Evolutionary conservation across 92 coral and sea anemone genomes (phyloP).

Genomic region (Muricea muricata): DNA sequence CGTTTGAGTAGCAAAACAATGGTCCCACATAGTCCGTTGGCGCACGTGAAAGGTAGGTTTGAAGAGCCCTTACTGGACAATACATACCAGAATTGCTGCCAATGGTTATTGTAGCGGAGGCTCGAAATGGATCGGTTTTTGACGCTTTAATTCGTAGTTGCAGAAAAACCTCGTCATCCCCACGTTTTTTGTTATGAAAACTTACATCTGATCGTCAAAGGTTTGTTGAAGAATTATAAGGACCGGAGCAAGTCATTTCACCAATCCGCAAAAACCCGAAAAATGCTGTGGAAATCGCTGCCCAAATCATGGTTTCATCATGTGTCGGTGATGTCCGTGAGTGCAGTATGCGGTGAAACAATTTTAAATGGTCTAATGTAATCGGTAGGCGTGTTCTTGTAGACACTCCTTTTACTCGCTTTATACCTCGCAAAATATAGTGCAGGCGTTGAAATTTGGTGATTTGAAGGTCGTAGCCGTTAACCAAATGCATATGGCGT

Average conservation of each 20-base stretch:
- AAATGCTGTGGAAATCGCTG: conserved; percentile 48
- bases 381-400: conserved; percentile 43
- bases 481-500: conserved; percentile 47
- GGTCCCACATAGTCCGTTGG: conserved; percentile 6
- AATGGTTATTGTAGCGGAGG: conserved; percentile 41
- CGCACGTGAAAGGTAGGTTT: conserved; percentile 14
- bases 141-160: conserved; percentile 31
- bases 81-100: conserved; percentile 8
- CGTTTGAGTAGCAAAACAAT: neutral
- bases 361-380: conserved; percentile 29
- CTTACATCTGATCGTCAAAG: conserved; percentile 38
- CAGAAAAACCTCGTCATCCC: neutral
- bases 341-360: conserved; percentile 18
- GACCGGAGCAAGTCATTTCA: conserved; percentile 49
- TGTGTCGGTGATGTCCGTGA: no score
- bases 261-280: conserved; percentile 54
- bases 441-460: conserved; percentile 36
- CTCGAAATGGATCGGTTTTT: no score
- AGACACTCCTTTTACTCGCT: conserved; percentile 47
- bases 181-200: neutral
- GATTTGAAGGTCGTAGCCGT: conserved; percentile 42
- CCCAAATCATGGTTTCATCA: no score
- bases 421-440: conserved; percentile 47
- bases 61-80: conserved; percentile 46
- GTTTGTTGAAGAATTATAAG: conserved; percentile 1